Conservation (phyloP, 2,888 invertebrate genomes). For the Rhynchonema sp. region DNA sequence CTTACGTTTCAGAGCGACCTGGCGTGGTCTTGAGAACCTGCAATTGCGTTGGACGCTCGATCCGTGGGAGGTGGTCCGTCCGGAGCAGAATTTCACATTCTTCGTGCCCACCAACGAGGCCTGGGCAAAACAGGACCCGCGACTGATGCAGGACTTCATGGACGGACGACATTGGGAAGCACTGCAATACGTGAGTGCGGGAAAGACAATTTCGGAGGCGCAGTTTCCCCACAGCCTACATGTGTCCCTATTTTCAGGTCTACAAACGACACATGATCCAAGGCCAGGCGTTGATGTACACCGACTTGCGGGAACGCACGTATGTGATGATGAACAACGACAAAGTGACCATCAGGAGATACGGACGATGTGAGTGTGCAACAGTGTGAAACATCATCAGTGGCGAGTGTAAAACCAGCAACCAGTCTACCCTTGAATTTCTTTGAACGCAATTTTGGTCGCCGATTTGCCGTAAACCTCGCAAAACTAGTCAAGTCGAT, state of each 20-base stretch:
- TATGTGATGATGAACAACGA: conserved; percentile 30
- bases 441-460: too few relatives aligned
- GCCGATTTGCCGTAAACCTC: too few relatives aligned
- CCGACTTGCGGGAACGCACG: conserved; percentile 12
- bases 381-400: too few relatives aligned
- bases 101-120: conserved; percentile 76
- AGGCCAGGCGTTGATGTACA: conserved; percentile 39
- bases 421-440: too few relatives aligned
- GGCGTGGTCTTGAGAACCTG: conserved; percentile 14
- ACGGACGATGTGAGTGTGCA: conserved; percentile 23
- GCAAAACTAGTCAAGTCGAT: too few relatives aligned
- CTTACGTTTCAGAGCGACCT: neutral
- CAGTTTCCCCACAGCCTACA: too few relatives aligned
- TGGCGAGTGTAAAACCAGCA: too few relatives aligned
- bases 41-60: conserved; percentile 23
- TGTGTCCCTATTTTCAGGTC: conserved; percentile 43
- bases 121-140: conserved; percentile 50
- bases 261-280: conserved; percentile 71
- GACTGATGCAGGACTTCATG: conserved; percentile 17
- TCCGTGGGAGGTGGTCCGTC: conserved; percentile 27
- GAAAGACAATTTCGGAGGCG: neutral
- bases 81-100: conserved; percentile 50
- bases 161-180: conserved; percentile 26
- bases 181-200: conserved; percentile 16
- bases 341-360: conserved; percentile 21